Evolutionary conservation across 1,140 invertebrate species (phyloP), one percentile per base, ranked within the genome.

Genomic region (Lysiphlebus fabarum): DNA sequence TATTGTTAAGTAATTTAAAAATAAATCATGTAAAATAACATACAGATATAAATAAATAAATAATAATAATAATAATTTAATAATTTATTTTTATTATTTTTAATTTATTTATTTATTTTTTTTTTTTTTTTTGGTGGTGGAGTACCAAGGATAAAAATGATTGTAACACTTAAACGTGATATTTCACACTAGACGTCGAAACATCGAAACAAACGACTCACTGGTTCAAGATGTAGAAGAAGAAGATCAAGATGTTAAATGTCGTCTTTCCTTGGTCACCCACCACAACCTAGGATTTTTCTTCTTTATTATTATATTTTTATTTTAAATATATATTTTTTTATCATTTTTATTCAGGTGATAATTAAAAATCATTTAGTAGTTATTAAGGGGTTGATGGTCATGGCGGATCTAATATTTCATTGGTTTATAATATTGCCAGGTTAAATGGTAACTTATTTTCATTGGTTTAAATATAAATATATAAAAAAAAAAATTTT

Each of bases 161-260:
- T 76, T 69, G 70, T 77, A 77, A 77, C 78, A 79, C 78, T 76
- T 77, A 75, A 75, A 67, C 77, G 78, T 72, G 78, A 80, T 80
- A 80, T 80, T 80, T 80, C 78, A 77, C 77, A 79, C 78, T 76
- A 78, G 72, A 62, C 59, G 67, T 68, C 59, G 73, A 75, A 51
- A 72, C 56, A 59, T 37, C 38, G 56, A 55, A 57, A 51, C 56
- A 43, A 42, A 47, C 62, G 57, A 62, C 49, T n/a, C n/a, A n/a
- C n/a, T 51, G 34, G 49, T 12, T 40, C 7, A 40, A 7, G 49
- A 26, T 26, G 17, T 26, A 51, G 49, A 51, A 38, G 12, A 33
- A 38, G 36, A 12, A 38, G 49, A 51, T 51, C 7, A n/a, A 33
- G 38, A 11, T 34, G 34, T 17, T 11, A 7, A 12, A 6, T 7